A percentile compares a stretch with the other conserved stretches of the same genome.
Evolutionary conservation across 1,140 invertebrate species (phyloP).

Genomic region (Scaptomyza graminum): DNA sequence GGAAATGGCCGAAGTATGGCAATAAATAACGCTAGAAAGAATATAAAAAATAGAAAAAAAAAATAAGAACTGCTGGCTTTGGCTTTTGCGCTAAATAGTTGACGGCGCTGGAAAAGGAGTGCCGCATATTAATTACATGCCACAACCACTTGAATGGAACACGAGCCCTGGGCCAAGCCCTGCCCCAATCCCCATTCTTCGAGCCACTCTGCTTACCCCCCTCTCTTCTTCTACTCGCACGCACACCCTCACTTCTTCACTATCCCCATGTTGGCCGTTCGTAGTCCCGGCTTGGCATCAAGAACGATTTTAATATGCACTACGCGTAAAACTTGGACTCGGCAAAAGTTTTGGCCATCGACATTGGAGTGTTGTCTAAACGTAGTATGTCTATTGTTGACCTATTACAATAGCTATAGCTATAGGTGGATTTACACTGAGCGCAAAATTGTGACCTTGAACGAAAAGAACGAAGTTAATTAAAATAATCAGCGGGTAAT

Average conservation of each 20-base stretch:
- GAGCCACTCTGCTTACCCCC: too few species aligned
- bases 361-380: constrained; percentile 1
- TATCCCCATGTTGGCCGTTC: background rate
- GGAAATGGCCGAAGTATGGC: constrained; percentile 24
- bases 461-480: too few species aligned
- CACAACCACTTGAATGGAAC: constrained; percentile 59
- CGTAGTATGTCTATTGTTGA: constrained; percentile 4
- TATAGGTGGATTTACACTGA: constrained; percentile 11
- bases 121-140: constrained; percentile 75
- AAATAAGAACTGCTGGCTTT: constrained; percentile 31
- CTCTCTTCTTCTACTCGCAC: background rate
- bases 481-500: too few species aligned
- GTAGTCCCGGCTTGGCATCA: background rate
- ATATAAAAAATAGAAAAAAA: constrained; percentile 22
- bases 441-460: background rate
- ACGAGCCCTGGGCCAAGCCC: constrained; percentile 34
- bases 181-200: constrained; percentile 6
- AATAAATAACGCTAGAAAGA: constrained; percentile 35
- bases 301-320: constrained; percentile 56
- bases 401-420: constrained; percentile 23
- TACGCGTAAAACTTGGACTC: constrained; percentile 37
- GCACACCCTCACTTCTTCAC: background rate
- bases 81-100: constrained; percentile 61
- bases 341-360: constrained; percentile 7
- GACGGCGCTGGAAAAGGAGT: constrained; percentile 56